Base-by-base conservation (phyloP, 1,140 invertebrate species). In the Streblospio benedicti region DNA sequence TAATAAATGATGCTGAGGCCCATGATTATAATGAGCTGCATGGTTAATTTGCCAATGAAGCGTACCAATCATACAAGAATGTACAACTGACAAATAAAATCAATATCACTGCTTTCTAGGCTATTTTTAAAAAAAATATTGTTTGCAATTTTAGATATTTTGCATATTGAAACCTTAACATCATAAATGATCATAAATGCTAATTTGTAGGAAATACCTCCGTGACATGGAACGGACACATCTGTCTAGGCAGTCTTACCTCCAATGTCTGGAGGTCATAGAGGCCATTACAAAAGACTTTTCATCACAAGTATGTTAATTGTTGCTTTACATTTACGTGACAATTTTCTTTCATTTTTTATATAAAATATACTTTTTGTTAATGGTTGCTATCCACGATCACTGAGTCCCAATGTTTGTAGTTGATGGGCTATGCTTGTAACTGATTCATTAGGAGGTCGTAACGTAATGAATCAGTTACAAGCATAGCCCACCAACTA, bases 221-320 rank as follows among this genome's bases (percentile, higher is more conserved):
- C 80, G 87, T 53, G 88, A 91, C 73, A 83, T 82, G 2, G 89
- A 92, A 73, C 82, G 89, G 60, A 83, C 86, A 65, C 84, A 88
- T 65, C 78, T 89, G 60, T 85, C 86, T 1, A 82, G 85, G 50
- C 85, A 87, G 77, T 87, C 90, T 0, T 80, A 52, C 50, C 23
- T 30, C 28, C 50, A 31, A 30, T 52, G 50, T 31, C 20, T 52
- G 5, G 25, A n/a, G 30, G 50, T 30, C 27, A 6, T 52, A 18
- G 25, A 31, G 9, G 0, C 3, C n/a, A n/a, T n/a, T n/a, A n/a
- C n/a, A n/a, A n/a, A n/a, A n/a, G n/a, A n/a, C n/a, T n/a, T n/a
- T n/a, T n/a, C n/a, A n/a, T n/a, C n/a, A n/a, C n/a, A n/a, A n/a
- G n/a, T n/a, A n/a, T n/a, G n/a, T n/a, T n/a, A n/a, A n/a, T n/a